These are phyloP conservation scores for Eulemur rubriventer DNA, from an alignment of 2,797 vertebrate species.

Conservation along the genomic window DNA sequence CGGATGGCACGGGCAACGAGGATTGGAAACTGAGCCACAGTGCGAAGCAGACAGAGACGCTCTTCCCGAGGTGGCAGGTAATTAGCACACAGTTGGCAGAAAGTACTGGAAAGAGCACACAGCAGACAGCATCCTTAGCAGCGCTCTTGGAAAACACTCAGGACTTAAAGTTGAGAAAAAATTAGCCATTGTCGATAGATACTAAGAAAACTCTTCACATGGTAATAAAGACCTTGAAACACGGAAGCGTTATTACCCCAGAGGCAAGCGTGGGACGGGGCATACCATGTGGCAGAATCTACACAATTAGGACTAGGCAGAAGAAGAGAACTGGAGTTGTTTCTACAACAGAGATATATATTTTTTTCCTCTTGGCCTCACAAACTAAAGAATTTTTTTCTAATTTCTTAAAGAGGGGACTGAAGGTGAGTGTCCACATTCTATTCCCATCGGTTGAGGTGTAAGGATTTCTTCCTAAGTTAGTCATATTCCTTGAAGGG, in stretches of 20 bases:
- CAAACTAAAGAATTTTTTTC: background rate
- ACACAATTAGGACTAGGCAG: background rate
- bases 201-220: background rate
- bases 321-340: background rate
- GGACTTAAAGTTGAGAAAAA: background rate
- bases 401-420: background rate
- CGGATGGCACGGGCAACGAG: background rate
- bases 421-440: background rate
- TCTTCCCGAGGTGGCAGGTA: conserved; percentile 29
- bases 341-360: background rate
- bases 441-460: background rate
- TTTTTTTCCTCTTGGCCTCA: background rate
- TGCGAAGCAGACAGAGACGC: background rate
- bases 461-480: background rate
- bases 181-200: background rate
- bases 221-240: background rate
- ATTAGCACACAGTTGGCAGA: conserved; percentile 56
- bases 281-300: background rate
- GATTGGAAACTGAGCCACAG: background rate
- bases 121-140: background rate
- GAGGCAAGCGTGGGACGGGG: background rate
- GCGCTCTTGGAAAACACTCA: conserved; percentile 36
- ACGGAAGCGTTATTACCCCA: background rate
- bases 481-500: background rate
- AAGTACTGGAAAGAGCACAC: background rate